Percentiles rank a stretch among this genome's conserved stretches.
Evolutionary conservation across 2,113 vertebrate species (phyloP).

Genomic region (Hemiscyllium ocellatum): DNA sequence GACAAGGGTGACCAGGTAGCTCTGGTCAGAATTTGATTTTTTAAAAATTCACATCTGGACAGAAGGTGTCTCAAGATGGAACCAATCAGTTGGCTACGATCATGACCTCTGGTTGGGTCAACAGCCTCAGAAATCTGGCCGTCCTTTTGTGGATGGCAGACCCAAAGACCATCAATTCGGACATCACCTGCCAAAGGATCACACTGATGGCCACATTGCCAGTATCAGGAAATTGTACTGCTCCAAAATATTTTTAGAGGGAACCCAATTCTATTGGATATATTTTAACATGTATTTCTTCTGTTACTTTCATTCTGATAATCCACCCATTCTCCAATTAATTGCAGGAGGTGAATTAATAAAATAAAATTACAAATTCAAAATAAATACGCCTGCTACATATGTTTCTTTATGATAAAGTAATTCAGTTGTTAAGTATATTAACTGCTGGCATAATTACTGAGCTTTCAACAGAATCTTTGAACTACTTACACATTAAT

Average conservation of each 20-base stretch:
- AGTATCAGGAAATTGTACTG: no score
- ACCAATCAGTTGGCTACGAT: no score
- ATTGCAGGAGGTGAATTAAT: background rate
- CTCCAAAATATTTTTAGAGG: background rate
- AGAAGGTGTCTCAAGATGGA: no score
- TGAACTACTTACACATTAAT: conserved; percentile 3
- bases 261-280: background rate
- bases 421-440: background rate
- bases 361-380: background rate
- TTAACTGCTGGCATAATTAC: background rate
- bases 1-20: no score
- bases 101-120: no score
- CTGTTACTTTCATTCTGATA: background rate
- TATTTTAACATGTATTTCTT: background rate
- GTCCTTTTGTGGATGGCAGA: no score
- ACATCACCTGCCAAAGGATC: no score
- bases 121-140: no score
- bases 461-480: background rate
- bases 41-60: no score
- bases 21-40: no score
- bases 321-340: background rate
- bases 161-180: no score
- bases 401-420: background rate
- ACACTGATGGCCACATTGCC: no score
- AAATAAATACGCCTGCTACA: background rate